phyloP scores from a whole-genome alignment of 1,140 invertebrate species.

The Yoshiicerus persimilis region DNA sequence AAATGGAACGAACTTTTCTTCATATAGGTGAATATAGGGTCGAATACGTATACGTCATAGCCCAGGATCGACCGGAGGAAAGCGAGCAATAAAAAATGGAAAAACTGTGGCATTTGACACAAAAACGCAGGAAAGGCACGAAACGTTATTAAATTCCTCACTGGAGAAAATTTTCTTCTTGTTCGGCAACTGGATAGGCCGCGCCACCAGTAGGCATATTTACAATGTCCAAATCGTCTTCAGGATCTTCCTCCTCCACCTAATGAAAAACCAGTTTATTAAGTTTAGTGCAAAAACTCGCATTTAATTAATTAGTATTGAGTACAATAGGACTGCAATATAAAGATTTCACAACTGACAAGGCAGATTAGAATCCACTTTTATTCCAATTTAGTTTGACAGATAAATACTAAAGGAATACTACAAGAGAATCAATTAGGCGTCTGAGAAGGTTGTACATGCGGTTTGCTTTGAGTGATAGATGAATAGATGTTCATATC shows the following conservation, averaged over 20 bases:
- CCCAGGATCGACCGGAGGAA: too few species aligned
- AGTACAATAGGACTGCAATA: too few species aligned
- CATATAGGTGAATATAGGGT: neutral
- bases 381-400: neutral
- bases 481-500: too few species aligned
- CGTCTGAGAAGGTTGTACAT: neutral
- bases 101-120: neutral
- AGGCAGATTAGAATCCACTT: too few species aligned
- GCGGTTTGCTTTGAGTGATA: neutral
- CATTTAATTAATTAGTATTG: too few species aligned
- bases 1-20: neutral
- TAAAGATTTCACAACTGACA: too few species aligned
- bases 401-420: neutral
- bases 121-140: neutral
- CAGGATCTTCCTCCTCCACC: constrained; percentile 33
- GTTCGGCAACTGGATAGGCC: neutral
- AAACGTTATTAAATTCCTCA: neutral
- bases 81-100: neutral
- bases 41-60: neutral
- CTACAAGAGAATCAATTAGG: neutral
- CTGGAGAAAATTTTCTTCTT: neutral
- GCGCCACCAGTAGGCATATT: constrained; percentile 1
- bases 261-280: neutral
- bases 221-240: constrained; percentile 18
- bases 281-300: too few species aligned